Base-by-base conservation (phyloP, 2,888 invertebrate species). In the Agrotis ipsilon region DNA sequence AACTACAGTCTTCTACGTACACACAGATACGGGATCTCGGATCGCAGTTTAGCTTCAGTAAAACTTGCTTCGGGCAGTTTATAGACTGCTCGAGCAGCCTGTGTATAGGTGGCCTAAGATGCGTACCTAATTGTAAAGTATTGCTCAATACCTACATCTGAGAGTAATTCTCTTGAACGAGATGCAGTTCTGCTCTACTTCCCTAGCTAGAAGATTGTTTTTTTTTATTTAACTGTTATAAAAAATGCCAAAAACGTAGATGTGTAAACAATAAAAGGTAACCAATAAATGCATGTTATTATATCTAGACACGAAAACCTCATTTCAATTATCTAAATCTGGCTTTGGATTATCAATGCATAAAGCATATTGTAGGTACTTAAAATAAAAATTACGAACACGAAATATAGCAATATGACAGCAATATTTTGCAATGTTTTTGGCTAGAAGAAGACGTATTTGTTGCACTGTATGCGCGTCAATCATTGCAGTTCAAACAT, bases 131-230 rank as follows among this genome's bases (percentile, higher is more conserved):
- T 43, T 24, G 19, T 45, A 21, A 32, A n/a, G 11, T 46, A 32
- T 58, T 69, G 5, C 57, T 24, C 16, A 54, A 61, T 13, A 19
- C 18, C 9, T 43, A 43, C 9, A 24, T 45, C 18, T 55, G 39
- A 21, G 6, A 46, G 27, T 52, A 49, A 62, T 60, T 60, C 62
- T 59, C 18, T 16, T 46, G 45, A 54, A n/a, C 27, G 7, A 60
- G 51, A 63, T 60, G 13, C 16, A 51, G 63, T 74, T 78, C n/a
- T 11, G 64, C 68, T 77, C 77, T 54, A 64, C 73, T 52, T n/a
- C 1, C 60, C 13, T 60, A 21, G 49, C 27, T 13, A 39, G 14
- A 13, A 16, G 4, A 19, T 65, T n/a, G 16, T 24, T n/a, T 18
- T 49, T 54, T 49, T 39, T 55, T 39, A 48, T 48, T 52, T 51